Evolutionary conservation across 2,888 invertebrate genomes (phyloP).

Genomic region (Allolobophora icterica): DNA sequence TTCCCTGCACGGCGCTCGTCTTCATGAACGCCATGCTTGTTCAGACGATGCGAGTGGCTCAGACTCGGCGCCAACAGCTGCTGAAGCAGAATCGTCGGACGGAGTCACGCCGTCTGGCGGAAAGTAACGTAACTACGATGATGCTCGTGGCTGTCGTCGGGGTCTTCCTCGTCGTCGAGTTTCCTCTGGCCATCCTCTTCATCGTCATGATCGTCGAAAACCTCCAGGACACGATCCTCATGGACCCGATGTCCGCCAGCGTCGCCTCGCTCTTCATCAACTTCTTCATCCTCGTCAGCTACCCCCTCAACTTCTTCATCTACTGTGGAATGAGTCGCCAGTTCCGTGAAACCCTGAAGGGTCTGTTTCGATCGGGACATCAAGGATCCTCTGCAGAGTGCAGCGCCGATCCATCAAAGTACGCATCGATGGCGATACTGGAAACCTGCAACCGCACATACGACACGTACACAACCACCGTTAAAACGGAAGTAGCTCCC

Average conservation of each 20-base stretch:
- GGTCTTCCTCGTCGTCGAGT: constrained; percentile 67
- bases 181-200: constrained; percentile 66
- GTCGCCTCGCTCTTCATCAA: constrained; percentile 24
- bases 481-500: not conserved
- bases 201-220: constrained; percentile 45
- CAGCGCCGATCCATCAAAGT: not conserved
- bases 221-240: not conserved
- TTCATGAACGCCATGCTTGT: constrained; percentile 87
- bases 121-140: constrained; percentile 59
- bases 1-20: constrained; percentile 87
- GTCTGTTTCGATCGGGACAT: not conserved
- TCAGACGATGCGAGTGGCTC: constrained; percentile 82
- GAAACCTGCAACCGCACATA: not conserved
- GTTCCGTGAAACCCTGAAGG: not conserved
- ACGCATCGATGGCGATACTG: constrained; percentile 11
- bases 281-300: constrained; percentile 28
- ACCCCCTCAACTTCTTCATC: constrained; percentile 25
- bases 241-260: not conserved
- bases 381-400: not conserved
- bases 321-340: constrained; percentile 26
- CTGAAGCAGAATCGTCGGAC: constrained; percentile 75
- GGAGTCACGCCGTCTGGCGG: constrained; percentile 62
- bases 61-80: constrained; percentile 78
- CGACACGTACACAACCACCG: not conserved
- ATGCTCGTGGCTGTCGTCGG: constrained; percentile 58